Evolutionary conservation across 92 coral and sea anemone genomes (phyloP), one percentile per base, ranked within the genome.

Genomic region (Epizoanthus illoricatus): DNA sequence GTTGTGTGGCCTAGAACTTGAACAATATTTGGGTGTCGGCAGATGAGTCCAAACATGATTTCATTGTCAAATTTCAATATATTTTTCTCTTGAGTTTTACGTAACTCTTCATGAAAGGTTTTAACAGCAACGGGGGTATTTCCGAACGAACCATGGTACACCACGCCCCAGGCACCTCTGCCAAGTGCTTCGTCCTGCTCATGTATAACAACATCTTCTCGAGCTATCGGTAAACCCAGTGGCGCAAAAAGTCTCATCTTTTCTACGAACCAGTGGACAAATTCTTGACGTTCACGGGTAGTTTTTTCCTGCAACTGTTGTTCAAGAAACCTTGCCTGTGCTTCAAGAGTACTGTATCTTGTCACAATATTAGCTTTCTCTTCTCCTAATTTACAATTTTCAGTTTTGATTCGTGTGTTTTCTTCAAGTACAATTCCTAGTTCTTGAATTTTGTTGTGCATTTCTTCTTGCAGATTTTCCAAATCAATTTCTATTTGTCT

Each of bases 11-110:
- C 39, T 20, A 69, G 10, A 69, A 69, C 45, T n/a, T 69, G 73
- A 45, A 69, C 73, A 12, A 69, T 69, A 45, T 69, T 69, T n/a
- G 73, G 73, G 9, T 69, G 73, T 33, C 73, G 73, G 73, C 73
- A 69, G 73, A 69, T 28, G 21, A 13, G 28, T 47, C 73, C 73
- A 69, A 69, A 69, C 20, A 69, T 36, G 52, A 69, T 69, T 19
- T 69, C 73, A 1, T 69, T 69, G 73, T 69, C 73, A 41, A 69
- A 69, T 12, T 69, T 69, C n/a, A 69, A 47, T 4, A 11, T 8
- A 24, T 4, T 62, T n/a, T 62, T 7, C 8, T 62, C 73, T 5
- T 5, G 49, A 47, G 73, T 40, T 13, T 69, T 45, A 9, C 73
- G 73, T 18, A 33, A 10, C 8, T 16, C 3, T 3, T 28, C 7